Base-by-base conservation (phyloP, 2,797 vertebrate genomes). In the Phoxinus dragarum region DNA sequence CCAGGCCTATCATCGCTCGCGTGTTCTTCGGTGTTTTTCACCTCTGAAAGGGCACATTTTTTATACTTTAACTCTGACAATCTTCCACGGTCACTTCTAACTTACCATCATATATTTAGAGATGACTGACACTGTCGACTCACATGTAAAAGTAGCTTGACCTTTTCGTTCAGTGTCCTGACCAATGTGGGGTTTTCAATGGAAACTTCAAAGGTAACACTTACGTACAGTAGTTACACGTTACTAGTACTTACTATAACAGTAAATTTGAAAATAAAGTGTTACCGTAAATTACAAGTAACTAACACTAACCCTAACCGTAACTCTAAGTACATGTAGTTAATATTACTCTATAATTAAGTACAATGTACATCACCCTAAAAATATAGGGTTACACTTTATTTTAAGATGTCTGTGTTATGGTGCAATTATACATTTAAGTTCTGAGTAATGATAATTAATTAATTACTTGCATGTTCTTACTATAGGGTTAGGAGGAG, bases 21-120 rank as follows among this genome's bases (percentile, higher is more conserved):
- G 5, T 75, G 83, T 84, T 81, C 61, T 83, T 86, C 81, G n/a
- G 73, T 34, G 12, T 79, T 56, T 82, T 71, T 76, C 84, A 75
- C 82, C 54, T 88, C 71, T 27, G 64, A 88, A 88, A 88, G 80
- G 82, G 84, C 85, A 85, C 77, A 44, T 78, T 82, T 84, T 68
- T 61, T 82, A 71, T 40, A 61, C 78, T 67, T 82, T 82, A 81
- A 40, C 49, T 54, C 61, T 64, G 4, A 69, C 59, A 31, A 31
- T 54, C 47, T 56, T 61, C 76, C 59, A 67, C 72, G 44, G 38
- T 77, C 84, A 36, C 42, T 80, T 71, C 72, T 66, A 67, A 68
- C 54, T 40, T 76, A 66, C 16, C 31, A 16, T 76, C 56, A 81
- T 49, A 73, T 59, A 71, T 77, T 86, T 38, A 84, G 42, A 66